phyloP scores from a whole-genome alignment of 2,888 invertebrate genomes.

The Cetonia aurata region DNA sequence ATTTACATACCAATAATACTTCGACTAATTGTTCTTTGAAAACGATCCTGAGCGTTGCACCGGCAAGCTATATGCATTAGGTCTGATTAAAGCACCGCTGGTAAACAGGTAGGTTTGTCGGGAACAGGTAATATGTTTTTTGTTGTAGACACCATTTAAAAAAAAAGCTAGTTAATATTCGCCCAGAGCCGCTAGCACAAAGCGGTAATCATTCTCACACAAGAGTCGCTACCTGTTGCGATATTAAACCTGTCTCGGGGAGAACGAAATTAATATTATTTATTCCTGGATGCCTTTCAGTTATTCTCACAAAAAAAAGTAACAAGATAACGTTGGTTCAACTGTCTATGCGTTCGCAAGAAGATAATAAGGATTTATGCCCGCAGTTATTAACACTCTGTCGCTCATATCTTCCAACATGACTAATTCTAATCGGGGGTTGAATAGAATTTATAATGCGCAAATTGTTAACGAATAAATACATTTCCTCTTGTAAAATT shows the following conservation, averaged over 20 bases:
- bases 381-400: too few relatives aligned
- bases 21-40: constrained; percentile 37
- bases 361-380: too few relatives aligned
- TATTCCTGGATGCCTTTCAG: constrained; percentile 42
- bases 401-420: too few relatives aligned
- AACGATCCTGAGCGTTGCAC: constrained; percentile 21
- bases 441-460: too few relatives aligned
- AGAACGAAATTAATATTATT: constrained; percentile 46
- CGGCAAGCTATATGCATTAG: constrained; percentile 24
- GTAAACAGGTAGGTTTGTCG: constrained; percentile 46
- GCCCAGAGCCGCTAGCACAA: constrained; percentile 49
- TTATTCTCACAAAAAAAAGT: constrained; percentile 39
- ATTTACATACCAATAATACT: constrained; percentile 45
- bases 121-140: constrained; percentile 44
- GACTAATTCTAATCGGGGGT: too few relatives aligned
- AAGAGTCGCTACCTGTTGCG: constrained; percentile 51
- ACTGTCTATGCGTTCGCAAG: too few relatives aligned
- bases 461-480: too few relatives aligned
- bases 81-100: constrained; percentile 42
- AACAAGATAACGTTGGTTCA: too few relatives aligned
- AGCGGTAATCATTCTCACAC: constrained; percentile 51
- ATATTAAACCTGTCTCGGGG: constrained; percentile 46
- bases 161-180: constrained; percentile 50
- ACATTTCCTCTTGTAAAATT: too few relatives aligned
- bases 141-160: constrained; percentile 38